phyloP scores from a whole-genome alignment of 2,113 vertebrate genomes.

The Gavia stellata region DNA sequence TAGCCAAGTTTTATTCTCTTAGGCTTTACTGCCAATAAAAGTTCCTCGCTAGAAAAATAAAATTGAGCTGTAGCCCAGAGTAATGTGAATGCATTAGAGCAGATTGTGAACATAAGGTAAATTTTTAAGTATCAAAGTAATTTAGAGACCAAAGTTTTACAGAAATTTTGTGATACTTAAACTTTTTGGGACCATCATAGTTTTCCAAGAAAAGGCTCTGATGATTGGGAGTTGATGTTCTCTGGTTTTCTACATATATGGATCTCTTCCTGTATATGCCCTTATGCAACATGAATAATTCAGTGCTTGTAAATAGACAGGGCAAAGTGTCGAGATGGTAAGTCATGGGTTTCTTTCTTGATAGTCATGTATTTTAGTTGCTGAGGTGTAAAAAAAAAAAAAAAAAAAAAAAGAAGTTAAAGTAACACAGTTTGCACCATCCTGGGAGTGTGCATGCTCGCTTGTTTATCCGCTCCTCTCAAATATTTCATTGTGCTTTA shows the following conservation, averaged over 20 bases:
- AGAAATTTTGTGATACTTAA: neutral
- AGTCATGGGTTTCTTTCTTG: neutral
- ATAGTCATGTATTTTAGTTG: neutral
- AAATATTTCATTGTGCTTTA: neutral
- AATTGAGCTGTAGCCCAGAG: conserved; percentile 15
- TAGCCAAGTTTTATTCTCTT: conserved; percentile 28
- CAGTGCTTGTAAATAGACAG: neutral
- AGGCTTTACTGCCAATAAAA: conserved; percentile 30
- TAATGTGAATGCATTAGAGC: conserved; percentile 23
- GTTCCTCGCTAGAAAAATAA: neutral
- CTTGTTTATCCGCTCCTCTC: neutral
- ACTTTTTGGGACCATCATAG: neutral
- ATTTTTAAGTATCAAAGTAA: conserved; percentile 20
- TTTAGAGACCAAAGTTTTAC: neutral
- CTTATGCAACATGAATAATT: neutral
- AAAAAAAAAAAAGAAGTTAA: neutral
- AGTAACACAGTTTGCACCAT: neutral
- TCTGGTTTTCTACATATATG: neutral
- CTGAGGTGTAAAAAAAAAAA: neutral
- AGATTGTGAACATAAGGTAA: conserved; percentile 45
- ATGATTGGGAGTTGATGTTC: neutral
- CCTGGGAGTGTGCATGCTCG: rapidly evolving
- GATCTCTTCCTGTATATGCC: neutral
- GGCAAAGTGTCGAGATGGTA: neutral
- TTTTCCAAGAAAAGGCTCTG: neutral